Percentiles rank a stretch among this genome's conserved stretches.
Evolutionary conservation across 2,888 invertebrate genomes (phyloP).

Genomic region (Rhamphomyia laevipes): DNA sequence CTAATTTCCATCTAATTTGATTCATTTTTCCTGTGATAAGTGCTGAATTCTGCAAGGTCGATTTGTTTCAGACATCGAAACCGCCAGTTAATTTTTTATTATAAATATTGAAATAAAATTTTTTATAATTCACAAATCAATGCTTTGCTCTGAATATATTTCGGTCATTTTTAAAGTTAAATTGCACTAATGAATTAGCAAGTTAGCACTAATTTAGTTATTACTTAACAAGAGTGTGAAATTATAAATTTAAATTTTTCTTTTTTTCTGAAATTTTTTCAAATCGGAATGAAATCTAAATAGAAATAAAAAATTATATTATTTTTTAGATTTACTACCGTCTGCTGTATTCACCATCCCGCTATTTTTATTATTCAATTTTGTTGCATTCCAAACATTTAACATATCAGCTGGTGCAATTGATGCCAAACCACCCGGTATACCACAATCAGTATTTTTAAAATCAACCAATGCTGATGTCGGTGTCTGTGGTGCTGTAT

Average conservation of each 20-base stretch:
- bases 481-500: slow-evolving; percentile 43
- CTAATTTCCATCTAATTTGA: too few relatives aligned
- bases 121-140: too few relatives aligned
- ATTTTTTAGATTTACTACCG: slow-evolving; percentile 44
- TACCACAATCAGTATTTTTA: slow-evolving; percentile 28
- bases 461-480: slow-evolving; percentile 38
- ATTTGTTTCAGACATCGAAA: too few relatives aligned
- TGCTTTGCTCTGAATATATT: too few relatives aligned
- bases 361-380: slow-evolving; percentile 55
- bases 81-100: too few relatives aligned
- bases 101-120: too few relatives aligned
- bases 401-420: slow-evolving; percentile 44
- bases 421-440: slow-evolving; percentile 33
- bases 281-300: neutral
- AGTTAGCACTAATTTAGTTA: too few relatives aligned
- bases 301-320: slow-evolving; percentile 10
- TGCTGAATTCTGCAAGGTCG: too few relatives aligned
- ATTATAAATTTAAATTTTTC: neutral
- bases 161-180: too few relatives aligned
- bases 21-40: too few relatives aligned
- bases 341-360: slow-evolving; percentile 75
- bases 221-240: neutral
- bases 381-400: slow-evolving; percentile 49
- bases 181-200: too few relatives aligned
- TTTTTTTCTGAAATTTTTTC: too few relatives aligned